A percentile compares a stretch with the other conserved stretches of the same genome.
Conservation (phyloP, 2,797 vertebrate species). For the Botia almorhae region DNA sequence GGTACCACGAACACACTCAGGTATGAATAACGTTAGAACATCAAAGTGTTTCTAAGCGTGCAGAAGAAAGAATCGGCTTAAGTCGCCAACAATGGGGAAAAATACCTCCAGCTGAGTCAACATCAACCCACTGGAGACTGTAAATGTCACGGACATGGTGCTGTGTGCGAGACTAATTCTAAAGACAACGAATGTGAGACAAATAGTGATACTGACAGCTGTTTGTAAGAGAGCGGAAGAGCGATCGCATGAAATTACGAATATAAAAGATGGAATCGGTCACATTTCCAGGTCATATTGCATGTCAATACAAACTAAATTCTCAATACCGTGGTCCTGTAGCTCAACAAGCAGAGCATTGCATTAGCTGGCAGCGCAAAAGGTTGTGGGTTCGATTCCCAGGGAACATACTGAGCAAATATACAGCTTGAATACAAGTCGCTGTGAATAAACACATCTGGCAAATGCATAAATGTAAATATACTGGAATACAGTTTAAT, state of each 20-base stretch:
- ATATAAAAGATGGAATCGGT: too few species aligned
- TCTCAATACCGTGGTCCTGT: too few species aligned
- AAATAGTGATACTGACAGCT: background rate
- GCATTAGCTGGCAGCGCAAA: too few species aligned
- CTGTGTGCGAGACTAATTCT: background rate
- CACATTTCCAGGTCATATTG: too few species aligned
- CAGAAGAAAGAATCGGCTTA: conserved; percentile 61
- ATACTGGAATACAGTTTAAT: too few species aligned
- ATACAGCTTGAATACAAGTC: too few species aligned
- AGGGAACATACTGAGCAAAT: too few species aligned
- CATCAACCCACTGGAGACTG: conserved; percentile 56
- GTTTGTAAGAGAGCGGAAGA: background rate
- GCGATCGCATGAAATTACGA: background rate
- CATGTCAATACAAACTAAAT: too few species aligned
- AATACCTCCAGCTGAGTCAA: conserved; percentile 77
- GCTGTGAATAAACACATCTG: too few species aligned
- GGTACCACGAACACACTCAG: conserved; percentile 68
- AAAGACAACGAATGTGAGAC: background rate
- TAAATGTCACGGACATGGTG: background rate
- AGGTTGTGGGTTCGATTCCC: too few species aligned
- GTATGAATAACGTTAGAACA: conserved; percentile 69
- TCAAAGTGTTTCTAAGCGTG: conserved; percentile 70
- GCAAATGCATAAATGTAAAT: too few species aligned
- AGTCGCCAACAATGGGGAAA: conserved; percentile 63
- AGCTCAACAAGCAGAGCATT: too few species aligned